These are phyloP conservation scores for Leuctra nigra DNA, from an alignment of 2,888 invertebrate genomes.

Conservation along the genomic window DNA sequence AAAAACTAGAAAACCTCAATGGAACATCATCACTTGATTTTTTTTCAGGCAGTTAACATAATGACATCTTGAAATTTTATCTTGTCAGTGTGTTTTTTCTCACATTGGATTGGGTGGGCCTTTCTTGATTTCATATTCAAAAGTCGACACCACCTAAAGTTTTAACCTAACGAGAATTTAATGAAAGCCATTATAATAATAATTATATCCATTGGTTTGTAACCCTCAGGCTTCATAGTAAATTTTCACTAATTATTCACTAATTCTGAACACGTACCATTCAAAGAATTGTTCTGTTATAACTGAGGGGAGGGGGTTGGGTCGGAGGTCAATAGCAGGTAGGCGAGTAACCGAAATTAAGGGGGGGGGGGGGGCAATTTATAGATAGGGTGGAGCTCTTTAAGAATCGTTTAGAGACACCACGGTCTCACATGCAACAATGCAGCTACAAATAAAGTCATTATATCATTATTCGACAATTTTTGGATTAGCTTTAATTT, in stretches of 20 bases:
- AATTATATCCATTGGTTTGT: constrained; percentile 12
- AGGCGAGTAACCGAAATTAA: too few species aligned
- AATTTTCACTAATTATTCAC: constrained; percentile 15
- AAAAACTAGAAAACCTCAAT: too few species aligned
- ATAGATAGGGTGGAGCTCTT: neutral
- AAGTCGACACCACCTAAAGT: constrained; percentile 11
- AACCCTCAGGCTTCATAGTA: neutral
- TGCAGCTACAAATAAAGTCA: neutral
- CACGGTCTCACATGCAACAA: neutral
- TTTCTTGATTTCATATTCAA: constrained; percentile 13
- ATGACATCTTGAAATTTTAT: too few species aligned
- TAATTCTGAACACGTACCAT: constrained; percentile 11
- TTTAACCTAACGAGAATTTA: constrained; percentile 15
- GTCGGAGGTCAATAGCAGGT: too few species aligned
- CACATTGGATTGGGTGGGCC: constrained; percentile 10
- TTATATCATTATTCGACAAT: neutral
- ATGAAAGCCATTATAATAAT: constrained; percentile 15
- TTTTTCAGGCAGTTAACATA: too few species aligned
- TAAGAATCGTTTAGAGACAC: neutral
- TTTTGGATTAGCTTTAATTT: neutral
- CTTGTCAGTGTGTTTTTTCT: neutral
- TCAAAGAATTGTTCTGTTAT: neutral
- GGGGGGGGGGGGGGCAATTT: neutral
- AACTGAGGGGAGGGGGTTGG: neutral
- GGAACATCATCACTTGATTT: too few species aligned